Percentiles rank a stretch among this genome's conserved stretches.
Conservation (phyloP, 1,140 invertebrate genomes). For the Atta cephalotes region DNA sequence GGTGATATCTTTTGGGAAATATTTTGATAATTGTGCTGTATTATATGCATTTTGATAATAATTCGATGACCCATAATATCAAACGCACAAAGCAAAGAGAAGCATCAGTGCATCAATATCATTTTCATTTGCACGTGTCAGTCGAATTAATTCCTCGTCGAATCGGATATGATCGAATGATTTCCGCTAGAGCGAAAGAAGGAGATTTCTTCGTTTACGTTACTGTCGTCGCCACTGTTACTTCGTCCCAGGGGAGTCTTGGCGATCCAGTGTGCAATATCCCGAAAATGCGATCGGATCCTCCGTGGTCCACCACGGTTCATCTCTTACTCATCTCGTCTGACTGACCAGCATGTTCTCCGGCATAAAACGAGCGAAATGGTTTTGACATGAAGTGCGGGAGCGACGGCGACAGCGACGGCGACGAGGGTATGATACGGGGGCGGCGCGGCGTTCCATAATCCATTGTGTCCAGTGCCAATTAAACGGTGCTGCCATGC, state of each 20-base stretch:
- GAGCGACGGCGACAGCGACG: conserved; percentile 3
- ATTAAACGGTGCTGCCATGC: conserved; percentile 86
- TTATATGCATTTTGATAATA: conserved; percentile 31
- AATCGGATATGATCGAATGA: not conserved
- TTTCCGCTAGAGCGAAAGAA: conserved; percentile 30
- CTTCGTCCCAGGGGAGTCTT: conserved; percentile 22
- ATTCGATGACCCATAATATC: not conserved
- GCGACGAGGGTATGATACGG: conserved; percentile 24
- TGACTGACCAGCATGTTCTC: conserved; percentile 52
- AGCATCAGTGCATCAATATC: not conserved
- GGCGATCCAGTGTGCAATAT: conserved; percentile 31
- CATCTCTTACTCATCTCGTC: conserved; percentile 55
- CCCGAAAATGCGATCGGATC: conserved; percentile 6
- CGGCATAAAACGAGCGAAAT: conserved; percentile 83
- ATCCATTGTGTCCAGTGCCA: conserved; percentile 86
- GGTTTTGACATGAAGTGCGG: conserved; percentile 84
- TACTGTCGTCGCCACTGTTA: conserved; percentile 39
- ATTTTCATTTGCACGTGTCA: conserved; percentile 33
- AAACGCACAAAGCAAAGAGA: not conserved
- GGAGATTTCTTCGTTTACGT: conserved; percentile 25
- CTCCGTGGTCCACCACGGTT: conserved; percentile 19
- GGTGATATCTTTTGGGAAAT: not conserved
- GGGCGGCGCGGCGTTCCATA: conserved; percentile 80
- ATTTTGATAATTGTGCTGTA: not conserved
- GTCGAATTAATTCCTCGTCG: not conserved